Evolutionary conservation across 2,888 invertebrate genomes (phyloP).

Genomic region (Amphipoea oculea): DNA sequence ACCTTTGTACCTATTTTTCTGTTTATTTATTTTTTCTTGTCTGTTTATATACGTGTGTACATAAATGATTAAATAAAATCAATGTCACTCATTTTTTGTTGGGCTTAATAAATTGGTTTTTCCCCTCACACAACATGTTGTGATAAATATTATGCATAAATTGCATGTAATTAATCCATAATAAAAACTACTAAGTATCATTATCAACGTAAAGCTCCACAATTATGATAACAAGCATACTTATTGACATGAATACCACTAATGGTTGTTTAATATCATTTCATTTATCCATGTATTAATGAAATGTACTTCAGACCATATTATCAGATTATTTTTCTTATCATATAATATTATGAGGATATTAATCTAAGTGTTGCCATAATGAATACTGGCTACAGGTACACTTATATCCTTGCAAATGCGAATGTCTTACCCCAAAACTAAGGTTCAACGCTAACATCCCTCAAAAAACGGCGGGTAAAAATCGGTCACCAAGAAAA

Average conservation of each 20-base stretch:
- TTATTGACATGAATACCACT: constrained; percentile 5
- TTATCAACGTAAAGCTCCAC: background rate
- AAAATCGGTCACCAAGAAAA: background rate
- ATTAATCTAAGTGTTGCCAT: background rate
- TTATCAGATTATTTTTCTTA: constrained; percentile 2
- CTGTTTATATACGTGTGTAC: background rate
- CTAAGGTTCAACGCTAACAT: background rate
- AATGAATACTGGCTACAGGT: background rate
- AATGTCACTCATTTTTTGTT: background rate
- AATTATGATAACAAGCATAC: constrained; percentile 3
- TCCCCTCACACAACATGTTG: background rate
- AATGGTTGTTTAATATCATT: background rate
- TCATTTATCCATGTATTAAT: constrained; percentile 17
- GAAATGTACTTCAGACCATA: background rate
- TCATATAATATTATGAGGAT: background rate
- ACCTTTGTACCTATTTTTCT: background rate
- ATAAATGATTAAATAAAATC: background rate
- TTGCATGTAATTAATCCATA: background rate
- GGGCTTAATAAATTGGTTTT: background rate
- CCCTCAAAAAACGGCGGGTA: background rate
- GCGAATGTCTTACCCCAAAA: background rate
- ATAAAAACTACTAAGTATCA: background rate
- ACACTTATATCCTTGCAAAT: background rate
- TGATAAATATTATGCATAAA: too few species aligned
- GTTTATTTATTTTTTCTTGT: background rate